These are phyloP conservation scores for Smutsia gigantea DNA, from an alignment of 2,797 vertebrate genomes.

Conservation along the genomic window DNA sequence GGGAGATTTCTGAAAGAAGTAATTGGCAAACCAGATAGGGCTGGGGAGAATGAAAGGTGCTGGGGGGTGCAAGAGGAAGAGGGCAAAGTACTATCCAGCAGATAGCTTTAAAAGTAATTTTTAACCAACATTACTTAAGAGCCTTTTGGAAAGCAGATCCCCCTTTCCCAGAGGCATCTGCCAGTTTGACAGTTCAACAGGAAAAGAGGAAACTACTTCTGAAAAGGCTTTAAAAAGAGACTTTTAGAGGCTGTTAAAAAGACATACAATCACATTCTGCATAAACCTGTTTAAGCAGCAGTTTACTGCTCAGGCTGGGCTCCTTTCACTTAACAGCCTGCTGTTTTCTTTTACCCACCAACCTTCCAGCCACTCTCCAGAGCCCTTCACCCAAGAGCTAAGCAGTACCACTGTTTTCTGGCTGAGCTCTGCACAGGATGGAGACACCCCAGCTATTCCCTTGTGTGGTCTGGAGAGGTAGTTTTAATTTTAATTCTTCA, in stretches of 20 bases:
- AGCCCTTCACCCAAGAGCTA: neutral
- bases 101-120: slow-evolving; percentile 68
- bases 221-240: slow-evolving; percentile 57
- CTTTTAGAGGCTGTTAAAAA: slow-evolving; percentile 76
- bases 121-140: slow-evolving; percentile 70
- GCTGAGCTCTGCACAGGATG: neutral
- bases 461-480: neutral
- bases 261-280: slow-evolving; percentile 52
- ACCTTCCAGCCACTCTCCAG: neutral
- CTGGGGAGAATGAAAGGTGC: neutral
- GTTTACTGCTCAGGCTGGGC: slow-evolving; percentile 34
- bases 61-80: neutral
- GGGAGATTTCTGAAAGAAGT: slow-evolving; percentile 56
- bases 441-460: neutral
- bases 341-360: neutral
- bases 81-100: slow-evolving; percentile 47
- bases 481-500: neutral
- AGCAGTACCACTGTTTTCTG: neutral
- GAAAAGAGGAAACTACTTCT: slow-evolving; percentile 62
- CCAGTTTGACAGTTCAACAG: slow-evolving; percentile 1
- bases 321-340: slow-evolving; percentile 3
- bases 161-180: slow-evolving; percentile 63
- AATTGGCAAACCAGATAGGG: slow-evolving; percentile 46
- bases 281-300: slow-evolving; percentile 69
- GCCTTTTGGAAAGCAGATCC: slow-evolving; percentile 56